These are phyloP conservation scores for Petromus typicus DNA, from an alignment of 2,113 vertebrate genomes.

Conservation along the genomic window DNA sequence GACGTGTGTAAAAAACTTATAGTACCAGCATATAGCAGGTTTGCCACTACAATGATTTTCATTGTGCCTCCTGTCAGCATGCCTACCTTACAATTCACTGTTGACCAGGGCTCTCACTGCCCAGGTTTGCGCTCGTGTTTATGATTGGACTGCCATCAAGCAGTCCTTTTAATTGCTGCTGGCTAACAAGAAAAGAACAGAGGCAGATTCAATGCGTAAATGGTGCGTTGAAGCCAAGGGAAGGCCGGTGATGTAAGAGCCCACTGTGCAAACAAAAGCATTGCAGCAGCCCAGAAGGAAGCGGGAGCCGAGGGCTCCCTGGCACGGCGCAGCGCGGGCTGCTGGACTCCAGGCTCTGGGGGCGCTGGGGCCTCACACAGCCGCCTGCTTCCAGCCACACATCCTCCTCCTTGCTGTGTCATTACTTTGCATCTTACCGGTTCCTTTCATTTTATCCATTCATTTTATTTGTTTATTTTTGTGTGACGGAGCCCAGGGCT, in stretches of 20 bases:
- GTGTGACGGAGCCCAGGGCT: neutral
- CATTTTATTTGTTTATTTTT: neutral
- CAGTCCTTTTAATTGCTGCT: conserved; percentile 70
- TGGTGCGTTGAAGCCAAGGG: conserved; percentile 62
- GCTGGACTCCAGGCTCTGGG: too few species aligned
- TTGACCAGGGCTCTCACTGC: conserved; percentile 56
- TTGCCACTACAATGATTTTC: neutral
- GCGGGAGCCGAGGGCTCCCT: neutral
- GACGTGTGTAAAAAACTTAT: too few species aligned
- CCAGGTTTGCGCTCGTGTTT: neutral
- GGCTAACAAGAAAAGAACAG: conserved; percentile 66
- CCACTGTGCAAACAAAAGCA: conserved; percentile 44
- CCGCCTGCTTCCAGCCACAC: neutral
- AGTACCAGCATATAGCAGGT: neutral
- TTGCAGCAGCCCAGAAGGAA: neutral
- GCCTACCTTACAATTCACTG: conserved; percentile 21
- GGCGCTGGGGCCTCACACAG: neutral
- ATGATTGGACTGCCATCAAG: conserved; percentile 49
- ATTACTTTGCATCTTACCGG: neutral
- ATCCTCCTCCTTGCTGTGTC: neutral
- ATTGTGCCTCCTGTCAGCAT: neutral
- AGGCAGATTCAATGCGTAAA: conserved; percentile 67
- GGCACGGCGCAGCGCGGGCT: too few species aligned
- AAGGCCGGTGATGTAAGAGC: conserved; percentile 64
- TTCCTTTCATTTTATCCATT: neutral